Evolutionary conservation across 2,888 invertebrate species (phyloP), one percentile per base, ranked within the genome.

Genomic region (Leptinotarsa juncta): DNA sequence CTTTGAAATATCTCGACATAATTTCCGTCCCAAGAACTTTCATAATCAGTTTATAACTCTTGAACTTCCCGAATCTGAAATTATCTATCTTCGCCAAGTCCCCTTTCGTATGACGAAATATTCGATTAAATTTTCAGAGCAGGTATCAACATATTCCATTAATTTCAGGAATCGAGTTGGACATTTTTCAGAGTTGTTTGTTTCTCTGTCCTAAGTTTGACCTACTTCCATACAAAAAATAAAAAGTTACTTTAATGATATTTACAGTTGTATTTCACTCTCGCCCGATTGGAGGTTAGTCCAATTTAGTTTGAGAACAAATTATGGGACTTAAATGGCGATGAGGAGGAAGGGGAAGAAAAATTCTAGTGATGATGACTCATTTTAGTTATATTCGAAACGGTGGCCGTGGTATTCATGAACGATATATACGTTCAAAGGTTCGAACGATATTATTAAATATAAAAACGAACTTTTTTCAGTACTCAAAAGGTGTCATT

Each of bases 131-230:
- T 51, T 51, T 51, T 2, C 51, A n/a, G 51, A n/a, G 51, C 51
- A 51, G 51, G 51, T 51, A 51, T 51, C 51, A 51, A 51, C 51
- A 51, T 15, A 51, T 51, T 51, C 51, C 51, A 51, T 15, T 51
- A 16, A 15, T 51, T 51, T 51, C 51, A 16, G 15, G n/a, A 4
- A n/a, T 14, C 16, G 14, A 15, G n/a, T 16, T 51, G 51, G n/a
- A 51, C 51, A 51, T 4, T 51, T 51, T 51, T 51, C 51, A 51
- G 51, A 16, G 4, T 51, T 51, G 51, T 51, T 51, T 51, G 51
- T 51, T 15, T 51, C 15, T 51, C n/a, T 51, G n/a, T 51, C n/a
- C 51, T 7, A 51, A 51, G 51, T 51, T 51, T 51, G 51, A 51
- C 51, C 51, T n/a, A 51, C 51, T 51, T 51, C n/a, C 51, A 16